phyloP scores from a whole-genome alignment of 2,888 invertebrate genomes.

The Cephus sareptanus region DNA sequence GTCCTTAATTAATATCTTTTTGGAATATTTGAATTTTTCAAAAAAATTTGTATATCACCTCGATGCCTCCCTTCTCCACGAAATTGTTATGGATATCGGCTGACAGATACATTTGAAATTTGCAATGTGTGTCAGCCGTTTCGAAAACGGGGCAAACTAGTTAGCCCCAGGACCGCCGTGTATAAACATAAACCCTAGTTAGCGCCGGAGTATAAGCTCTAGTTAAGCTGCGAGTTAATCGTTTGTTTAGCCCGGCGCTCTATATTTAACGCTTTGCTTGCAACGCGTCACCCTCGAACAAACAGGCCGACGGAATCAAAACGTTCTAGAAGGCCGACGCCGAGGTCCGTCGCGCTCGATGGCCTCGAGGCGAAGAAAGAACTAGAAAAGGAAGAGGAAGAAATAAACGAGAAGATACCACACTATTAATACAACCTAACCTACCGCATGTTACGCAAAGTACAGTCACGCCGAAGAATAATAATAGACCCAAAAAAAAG shows the following conservation, averaged over 20 bases:
- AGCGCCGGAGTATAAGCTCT: constrained; percentile 45
- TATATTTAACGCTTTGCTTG: constrained; percentile 47
- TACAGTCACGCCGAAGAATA: no score
- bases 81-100: no score
- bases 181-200: constrained; percentile 49
- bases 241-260: constrained; percentile 49
- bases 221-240: constrained; percentile 54
- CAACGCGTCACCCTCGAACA: constrained; percentile 41
- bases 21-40: no score
- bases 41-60: no score
- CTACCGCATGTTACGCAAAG: no score
- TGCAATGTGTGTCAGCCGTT: constrained; percentile 32
- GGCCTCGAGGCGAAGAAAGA: constrained; percentile 5
- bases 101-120: background rate
- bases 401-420: background rate
- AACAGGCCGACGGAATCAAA: constrained; percentile 47
- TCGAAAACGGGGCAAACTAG: constrained; percentile 35
- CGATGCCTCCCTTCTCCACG: no score
- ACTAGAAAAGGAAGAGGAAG: constrained; percentile 3
- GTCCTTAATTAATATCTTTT: no score
- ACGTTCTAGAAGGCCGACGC: constrained; percentile 13
- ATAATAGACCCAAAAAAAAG: no score
- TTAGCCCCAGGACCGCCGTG: constrained; percentile 34
- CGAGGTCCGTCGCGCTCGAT: no score
- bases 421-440: no score